phyloP scores from a whole-genome alignment of 1,140 invertebrate genomes.

The Scaptomyza graminum region DNA sequence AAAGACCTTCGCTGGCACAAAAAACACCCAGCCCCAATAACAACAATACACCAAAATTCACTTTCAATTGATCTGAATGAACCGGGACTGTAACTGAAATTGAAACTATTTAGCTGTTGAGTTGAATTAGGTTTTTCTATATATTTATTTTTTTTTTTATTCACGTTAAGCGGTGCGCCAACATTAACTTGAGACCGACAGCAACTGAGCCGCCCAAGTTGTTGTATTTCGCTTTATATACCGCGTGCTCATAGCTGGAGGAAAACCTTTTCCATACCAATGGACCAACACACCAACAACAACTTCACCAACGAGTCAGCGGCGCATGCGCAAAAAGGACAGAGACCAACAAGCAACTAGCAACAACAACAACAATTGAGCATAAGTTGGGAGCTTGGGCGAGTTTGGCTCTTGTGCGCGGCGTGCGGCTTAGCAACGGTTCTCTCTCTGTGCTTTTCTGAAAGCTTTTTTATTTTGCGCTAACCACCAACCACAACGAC shows the following conservation, averaged over 20 bases:
- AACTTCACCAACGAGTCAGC: constrained; percentile 59
- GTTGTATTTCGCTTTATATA: constrained; percentile 80
- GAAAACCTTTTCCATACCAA: constrained; percentile 72
- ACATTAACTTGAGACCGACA: constrained; percentile 70
- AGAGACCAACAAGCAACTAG: constrained; percentile 35
- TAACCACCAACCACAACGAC: constrained; percentile 13
- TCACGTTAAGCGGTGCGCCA: constrained; percentile 60
- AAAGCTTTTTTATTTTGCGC: constrained; percentile 55
- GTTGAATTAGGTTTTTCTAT: constrained; percentile 18
- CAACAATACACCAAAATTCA: constrained; percentile 63
- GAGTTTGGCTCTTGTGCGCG: constrained; percentile 34
- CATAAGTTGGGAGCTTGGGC: constrained; percentile 21
- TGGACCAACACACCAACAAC: constrained; percentile 18
- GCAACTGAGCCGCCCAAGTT: constrained; percentile 78
- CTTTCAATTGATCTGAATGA: constrained; percentile 77
- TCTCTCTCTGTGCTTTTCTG: constrained; percentile 64
- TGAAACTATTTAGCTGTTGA: constrained; percentile 25
- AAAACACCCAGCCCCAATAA: constrained; percentile 55
- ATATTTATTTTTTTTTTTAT: constrained; percentile 4
- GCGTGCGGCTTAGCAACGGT: constrained; percentile 18
- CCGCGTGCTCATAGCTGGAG: constrained; percentile 45
- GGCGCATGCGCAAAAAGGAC: constrained; percentile 66
- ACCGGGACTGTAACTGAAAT: constrained; percentile 58
- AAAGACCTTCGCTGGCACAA: constrained; percentile 80
- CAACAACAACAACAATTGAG: constrained; percentile 21